Evolutionary conservation across 2,113 vertebrate genomes (phyloP).

Genomic region (Gasterosteus aculeatus): DNA sequence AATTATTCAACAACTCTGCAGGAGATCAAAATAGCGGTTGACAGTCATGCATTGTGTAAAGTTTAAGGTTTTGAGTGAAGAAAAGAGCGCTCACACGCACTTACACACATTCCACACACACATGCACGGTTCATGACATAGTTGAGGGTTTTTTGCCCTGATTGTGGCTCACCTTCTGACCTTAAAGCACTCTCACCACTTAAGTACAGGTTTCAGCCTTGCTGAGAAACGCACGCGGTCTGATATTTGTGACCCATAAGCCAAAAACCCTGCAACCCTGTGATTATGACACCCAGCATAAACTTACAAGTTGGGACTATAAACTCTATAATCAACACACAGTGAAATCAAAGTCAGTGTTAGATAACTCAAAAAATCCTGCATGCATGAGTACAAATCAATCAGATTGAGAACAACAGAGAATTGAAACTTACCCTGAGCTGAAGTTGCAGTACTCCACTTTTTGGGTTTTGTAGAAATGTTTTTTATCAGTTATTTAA

Average conservation of each 20-base stretch:
- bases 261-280: constrained; percentile 43
- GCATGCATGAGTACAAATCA: constrained; percentile 7
- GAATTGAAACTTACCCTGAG: constrained; percentile 74
- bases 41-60: too few relatives aligned
- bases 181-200: constrained; percentile 50
- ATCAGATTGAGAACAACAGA: not conserved
- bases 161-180: constrained; percentile 63
- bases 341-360: constrained; percentile 28
- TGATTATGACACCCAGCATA: constrained; percentile 50
- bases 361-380: not conserved
- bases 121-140: constrained; percentile 27
- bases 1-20: not conserved
- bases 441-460: constrained; percentile 70
- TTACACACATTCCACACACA: constrained; percentile 6
- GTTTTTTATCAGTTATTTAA: constrained; percentile 41
- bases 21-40: not conserved
- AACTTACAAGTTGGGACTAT: constrained; percentile 32
- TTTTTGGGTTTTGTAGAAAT: constrained; percentile 53
- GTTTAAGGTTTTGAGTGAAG: not conserved
- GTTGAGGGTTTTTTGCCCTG: constrained; percentile 35
- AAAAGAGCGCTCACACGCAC: constrained; percentile 4
- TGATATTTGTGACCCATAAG: constrained; percentile 59
- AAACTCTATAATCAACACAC: constrained; percentile 23
- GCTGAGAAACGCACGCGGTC: constrained; percentile 44
- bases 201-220: constrained; percentile 57